Evolutionary conservation across 2,888 invertebrate species (phyloP).

Genomic region (Ormyrus pomaceus): DNA sequence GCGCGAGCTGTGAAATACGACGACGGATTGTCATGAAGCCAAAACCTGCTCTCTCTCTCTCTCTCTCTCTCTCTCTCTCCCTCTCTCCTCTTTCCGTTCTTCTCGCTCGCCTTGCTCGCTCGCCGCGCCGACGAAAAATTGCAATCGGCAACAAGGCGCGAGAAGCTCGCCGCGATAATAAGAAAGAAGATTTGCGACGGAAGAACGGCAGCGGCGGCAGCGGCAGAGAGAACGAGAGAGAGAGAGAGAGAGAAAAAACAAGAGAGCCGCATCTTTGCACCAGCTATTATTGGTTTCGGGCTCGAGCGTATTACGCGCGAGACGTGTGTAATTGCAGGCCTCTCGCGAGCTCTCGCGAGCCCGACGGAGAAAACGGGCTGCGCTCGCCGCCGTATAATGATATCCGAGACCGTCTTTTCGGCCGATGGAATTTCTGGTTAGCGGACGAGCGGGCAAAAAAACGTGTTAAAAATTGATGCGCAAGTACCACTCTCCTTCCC

Average conservation of each 20-base stretch:
- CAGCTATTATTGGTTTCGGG: conserved; percentile 45
- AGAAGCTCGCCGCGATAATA: conserved; percentile 43
- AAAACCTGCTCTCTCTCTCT: background rate
- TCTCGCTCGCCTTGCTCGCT: conserved; percentile 8
- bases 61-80: conserved; percentile 14
- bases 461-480: conserved; percentile 31
- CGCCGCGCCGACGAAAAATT: conserved; percentile 35
- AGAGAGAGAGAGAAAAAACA: background rate
- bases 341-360: background rate
- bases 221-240: background rate
- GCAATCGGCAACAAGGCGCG: conserved; percentile 42
- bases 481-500: background rate
- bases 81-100: background rate
- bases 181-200: conserved; percentile 55
- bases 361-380: conserved; percentile 1
- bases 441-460: background rate
- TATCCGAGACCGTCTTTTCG: conserved; percentile 28
- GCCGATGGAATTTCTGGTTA: conserved; percentile 12
- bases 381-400: conserved; percentile 8
- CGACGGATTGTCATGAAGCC: conserved; percentile 53
- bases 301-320: conserved; percentile 48
- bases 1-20: conserved; percentile 43
- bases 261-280: conserved; percentile 32
- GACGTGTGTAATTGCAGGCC: conserved; percentile 49
- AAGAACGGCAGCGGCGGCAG: background rate